Conservation (phyloP, 2,888 invertebrate species). For the Himalopsyche tibetana region DNA sequence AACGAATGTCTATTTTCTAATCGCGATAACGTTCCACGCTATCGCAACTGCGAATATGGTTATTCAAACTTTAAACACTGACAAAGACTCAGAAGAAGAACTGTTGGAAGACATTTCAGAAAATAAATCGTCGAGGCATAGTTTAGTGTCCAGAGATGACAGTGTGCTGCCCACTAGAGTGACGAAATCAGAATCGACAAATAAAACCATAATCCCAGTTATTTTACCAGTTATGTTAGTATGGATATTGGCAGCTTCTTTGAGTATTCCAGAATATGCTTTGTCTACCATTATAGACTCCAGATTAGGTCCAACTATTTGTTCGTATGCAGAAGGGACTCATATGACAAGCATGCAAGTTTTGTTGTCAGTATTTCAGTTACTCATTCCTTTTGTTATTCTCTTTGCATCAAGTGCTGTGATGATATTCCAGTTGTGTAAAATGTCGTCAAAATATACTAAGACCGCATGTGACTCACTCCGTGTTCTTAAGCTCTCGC, state of each 20-base stretch:
- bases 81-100: conserved; percentile 70
- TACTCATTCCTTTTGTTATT: conserved; percentile 72
- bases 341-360: conserved; percentile 74
- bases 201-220: conserved; percentile 71
- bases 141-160: conserved; percentile 74
- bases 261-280: conserved; percentile 79
- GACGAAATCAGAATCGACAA: conserved; percentile 69
- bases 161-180: conserved; percentile 68
- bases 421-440: conserved; percentile 71
- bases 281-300: conserved; percentile 74
- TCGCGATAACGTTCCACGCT: conserved; percentile 78
- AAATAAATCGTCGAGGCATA: conserved; percentile 74
- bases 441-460: conserved; percentile 65
- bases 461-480: conserved; percentile 66
- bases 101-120: conserved; percentile 72
- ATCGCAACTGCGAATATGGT: conserved; percentile 76
- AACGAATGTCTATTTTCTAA: conserved; percentile 77
- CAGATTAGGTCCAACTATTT: conserved; percentile 71
- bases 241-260: conserved; percentile 78
- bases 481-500: conserved; percentile 71
- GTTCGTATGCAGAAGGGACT: conserved; percentile 76
- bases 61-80: conserved; percentile 69
- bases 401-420: conserved; percentile 69
- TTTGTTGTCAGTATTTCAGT: conserved; percentile 72
- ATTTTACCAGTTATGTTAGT: conserved; percentile 77